Evolutionary conservation across 2,113 vertebrate species (phyloP).

Genomic region (Steatornis caripensis): DNA sequence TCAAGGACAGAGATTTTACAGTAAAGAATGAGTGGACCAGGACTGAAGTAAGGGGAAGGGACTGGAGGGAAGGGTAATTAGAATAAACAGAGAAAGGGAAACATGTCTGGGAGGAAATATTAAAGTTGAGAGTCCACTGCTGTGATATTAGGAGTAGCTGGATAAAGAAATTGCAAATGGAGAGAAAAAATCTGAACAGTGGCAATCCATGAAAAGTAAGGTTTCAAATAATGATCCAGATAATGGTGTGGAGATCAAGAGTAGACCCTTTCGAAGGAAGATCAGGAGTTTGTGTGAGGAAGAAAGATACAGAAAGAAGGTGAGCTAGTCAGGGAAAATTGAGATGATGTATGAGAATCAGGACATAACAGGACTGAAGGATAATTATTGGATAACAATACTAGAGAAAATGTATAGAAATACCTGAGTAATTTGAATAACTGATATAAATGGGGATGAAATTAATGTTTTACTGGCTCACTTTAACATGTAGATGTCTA

Average conservation of each 20-base stretch:
- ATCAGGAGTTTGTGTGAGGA: neutral
- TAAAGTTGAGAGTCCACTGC: neutral
- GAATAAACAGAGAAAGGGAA: neutral
- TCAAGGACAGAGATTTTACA: neutral
- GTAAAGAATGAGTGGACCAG: neutral
- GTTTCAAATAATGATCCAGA: neutral
- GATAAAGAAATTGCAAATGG: neutral
- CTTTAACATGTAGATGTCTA: neutral
- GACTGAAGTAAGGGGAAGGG: neutral
- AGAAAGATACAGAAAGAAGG: neutral
- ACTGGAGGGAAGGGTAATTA: accelerated
- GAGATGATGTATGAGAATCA: neutral
- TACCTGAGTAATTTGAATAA: neutral
- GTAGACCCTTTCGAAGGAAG: neutral
- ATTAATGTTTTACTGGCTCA: neutral
- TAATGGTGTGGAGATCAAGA: neutral
- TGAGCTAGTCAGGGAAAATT: neutral
- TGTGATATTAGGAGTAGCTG: neutral
- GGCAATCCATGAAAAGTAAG: neutral
- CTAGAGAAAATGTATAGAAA: neutral
- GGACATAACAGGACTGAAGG: neutral
- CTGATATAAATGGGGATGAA: neutral
- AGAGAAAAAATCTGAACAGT: neutral
- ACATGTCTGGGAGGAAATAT: neutral
- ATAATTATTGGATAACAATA: neutral